These are phyloP conservation scores for Gasterosteus aculeatus DNA, from an alignment of 2,113 vertebrate genomes.

Conservation along the genomic window DNA sequence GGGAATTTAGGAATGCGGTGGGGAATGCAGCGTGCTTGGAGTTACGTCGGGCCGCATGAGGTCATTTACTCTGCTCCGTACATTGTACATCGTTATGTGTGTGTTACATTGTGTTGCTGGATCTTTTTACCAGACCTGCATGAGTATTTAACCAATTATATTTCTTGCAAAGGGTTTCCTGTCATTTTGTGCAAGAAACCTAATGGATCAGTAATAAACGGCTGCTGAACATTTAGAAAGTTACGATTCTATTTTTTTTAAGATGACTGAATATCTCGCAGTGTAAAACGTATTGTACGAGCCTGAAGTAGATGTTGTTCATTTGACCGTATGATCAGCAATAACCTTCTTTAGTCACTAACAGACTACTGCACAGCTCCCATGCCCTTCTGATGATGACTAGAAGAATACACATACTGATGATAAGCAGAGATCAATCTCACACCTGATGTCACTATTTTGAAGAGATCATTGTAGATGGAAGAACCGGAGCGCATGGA, in stretches of 20 bases:
- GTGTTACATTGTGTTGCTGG: constrained; percentile 24
- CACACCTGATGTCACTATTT: neutral
- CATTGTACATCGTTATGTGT: neutral
- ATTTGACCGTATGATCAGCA: neutral
- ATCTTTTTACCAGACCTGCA: constrained; percentile 12
- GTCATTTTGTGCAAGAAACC: neutral
- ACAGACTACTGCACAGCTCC: neutral
- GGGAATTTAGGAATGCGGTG: constrained; percentile 57
- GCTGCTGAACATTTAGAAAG: constrained; percentile 16
- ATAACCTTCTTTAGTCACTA: neutral
- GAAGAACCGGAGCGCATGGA: neutral
- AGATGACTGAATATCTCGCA: neutral
- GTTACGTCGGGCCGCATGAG: constrained; percentile 23
- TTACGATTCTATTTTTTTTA: neutral
- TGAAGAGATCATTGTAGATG: neutral
- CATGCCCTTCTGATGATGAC: neutral
- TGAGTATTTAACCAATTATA: constrained; percentile 22
- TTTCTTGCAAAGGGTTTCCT: neutral
- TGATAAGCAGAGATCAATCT: neutral
- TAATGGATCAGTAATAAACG: constrained; percentile 17
- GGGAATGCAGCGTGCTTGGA: constrained; percentile 50
- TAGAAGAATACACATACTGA: neutral
- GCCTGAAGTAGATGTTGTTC: neutral
- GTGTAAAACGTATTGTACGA: neutral
- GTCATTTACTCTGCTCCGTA: constrained; percentile 32